Evolutionary conservation across 2,113 vertebrate genomes (phyloP), one percentile per base, ranked within the genome.

Genomic region (Rousettus leschenaultii): DNA sequence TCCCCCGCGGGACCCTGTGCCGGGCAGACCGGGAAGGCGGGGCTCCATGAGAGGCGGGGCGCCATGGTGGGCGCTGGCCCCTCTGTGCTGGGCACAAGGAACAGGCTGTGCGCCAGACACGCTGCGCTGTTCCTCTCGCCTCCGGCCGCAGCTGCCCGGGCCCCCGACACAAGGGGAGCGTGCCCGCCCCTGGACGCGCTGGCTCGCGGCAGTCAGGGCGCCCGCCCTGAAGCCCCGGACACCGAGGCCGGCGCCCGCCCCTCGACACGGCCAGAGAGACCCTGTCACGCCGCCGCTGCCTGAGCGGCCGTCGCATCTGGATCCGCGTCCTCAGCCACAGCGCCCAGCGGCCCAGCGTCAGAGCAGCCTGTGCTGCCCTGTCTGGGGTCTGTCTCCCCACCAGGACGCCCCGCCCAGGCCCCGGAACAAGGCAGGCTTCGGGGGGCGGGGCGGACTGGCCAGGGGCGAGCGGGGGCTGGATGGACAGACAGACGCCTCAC

Each of bases 141-240:
- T 48, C 6, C 8, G 30, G 18, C 2, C 38, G n/a, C 1, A 6
- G 21, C 1, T 9, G 26, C 19, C 66, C 7, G 28, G 24, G 5
- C 57, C 43, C 48, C 51, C 11, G 45, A 35, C 26, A 68, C 22
- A 55, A 66, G 11, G 28, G 0, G 19, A n/a, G 48, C 0, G 6
- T 0, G 8, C 22, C 26, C 0, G 8, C 0, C 8, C 16, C 13
- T 21, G 14, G 0, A 40, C 10, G 14, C 13, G 0, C 16, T 55
- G 16, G 59, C 33, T 14, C 18, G 19, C 16, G 19, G 53, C 45
- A 38, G 70, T 24, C 4, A 83, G 55, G 16, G 24, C 0, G 3
- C 18, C 33, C 33, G n/a, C 16, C 40, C 59, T 11, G 45, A 11
- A 26, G 26, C 21, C 48, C 7, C 0, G 0, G n/a, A 14, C 1